These are phyloP conservation scores for Reticulitermes speratus DNA, from an alignment of 1,140 invertebrate genomes.

Conservation along the genomic window DNA sequence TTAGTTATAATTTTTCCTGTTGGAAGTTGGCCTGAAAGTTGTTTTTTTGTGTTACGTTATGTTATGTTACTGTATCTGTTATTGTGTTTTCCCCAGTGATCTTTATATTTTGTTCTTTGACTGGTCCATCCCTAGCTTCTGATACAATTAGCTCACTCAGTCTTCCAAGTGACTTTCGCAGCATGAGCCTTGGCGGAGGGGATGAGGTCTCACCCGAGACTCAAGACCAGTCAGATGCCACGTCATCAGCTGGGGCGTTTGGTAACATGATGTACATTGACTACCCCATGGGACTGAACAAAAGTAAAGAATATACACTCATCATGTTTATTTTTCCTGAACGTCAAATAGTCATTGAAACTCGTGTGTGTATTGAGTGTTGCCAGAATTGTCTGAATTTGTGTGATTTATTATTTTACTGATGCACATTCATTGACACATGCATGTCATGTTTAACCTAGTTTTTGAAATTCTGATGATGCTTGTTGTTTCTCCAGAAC, in stretches of 20 bases:
- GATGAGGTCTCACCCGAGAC: conserved; percentile 23
- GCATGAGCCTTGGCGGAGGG: neutral
- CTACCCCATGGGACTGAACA: conserved; percentile 28
- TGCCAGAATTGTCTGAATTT: neutral
- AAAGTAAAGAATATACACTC: conserved; percentile 23
- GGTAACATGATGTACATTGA: conserved; percentile 30
- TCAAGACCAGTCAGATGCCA: conserved; percentile 14
- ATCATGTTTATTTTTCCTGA: neutral
- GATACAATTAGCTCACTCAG: conserved; percentile 41
- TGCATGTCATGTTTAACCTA: neutral
- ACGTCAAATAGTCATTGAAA: neutral
- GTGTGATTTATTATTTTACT: too few relatives aligned
- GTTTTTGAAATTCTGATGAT: neutral
- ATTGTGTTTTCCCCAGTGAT: conserved; percentile 4
- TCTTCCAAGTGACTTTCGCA: conserved; percentile 34
- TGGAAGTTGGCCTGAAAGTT: neutral
- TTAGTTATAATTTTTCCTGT: too few relatives aligned
- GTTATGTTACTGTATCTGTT: conserved; percentile 21
- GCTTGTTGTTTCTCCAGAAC: neutral
- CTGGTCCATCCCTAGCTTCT: conserved; percentile 29
- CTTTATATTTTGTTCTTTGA: conserved; percentile 31
- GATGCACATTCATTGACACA: neutral
- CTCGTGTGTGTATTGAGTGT: neutral
- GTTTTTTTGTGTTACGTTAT: neutral
- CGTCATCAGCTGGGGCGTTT: conserved; percentile 17